Evolutionary conservation across 2,113 vertebrate species (phyloP).

Genomic region (Raja brachyura): DNA sequence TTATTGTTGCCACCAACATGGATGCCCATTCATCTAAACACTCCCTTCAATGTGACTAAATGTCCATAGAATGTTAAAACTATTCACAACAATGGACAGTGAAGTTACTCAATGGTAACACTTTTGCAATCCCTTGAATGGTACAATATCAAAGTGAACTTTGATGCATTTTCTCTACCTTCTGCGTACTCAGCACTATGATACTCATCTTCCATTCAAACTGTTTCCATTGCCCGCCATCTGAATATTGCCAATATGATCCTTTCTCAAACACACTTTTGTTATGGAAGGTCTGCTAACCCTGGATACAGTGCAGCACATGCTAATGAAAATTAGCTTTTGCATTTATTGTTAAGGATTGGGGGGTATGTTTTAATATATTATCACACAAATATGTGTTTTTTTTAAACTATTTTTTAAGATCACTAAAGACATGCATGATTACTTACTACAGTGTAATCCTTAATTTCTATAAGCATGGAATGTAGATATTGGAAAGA

Average conservation of each 20-base stretch:
- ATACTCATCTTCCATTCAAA: not conserved
- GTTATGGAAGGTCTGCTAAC: not conserved
- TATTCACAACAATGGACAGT: not conserved
- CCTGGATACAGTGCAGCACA: too few relatives aligned
- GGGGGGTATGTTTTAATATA: too few relatives aligned
- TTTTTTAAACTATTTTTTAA: too few relatives aligned
- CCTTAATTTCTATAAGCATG: too few relatives aligned
- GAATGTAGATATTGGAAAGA: too few relatives aligned
- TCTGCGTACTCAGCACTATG: not conserved
- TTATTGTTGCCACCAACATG: not conserved
- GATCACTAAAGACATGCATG: too few relatives aligned
- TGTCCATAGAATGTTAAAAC: not conserved
- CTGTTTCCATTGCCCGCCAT: not conserved
- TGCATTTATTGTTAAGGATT: too few relatives aligned
- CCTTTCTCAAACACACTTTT: not conserved
- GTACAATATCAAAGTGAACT: not conserved
- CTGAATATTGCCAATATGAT: not conserved
- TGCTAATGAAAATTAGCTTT: not conserved
- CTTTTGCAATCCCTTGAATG: not conserved
- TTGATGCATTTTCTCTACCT: not conserved
- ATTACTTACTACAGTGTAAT: too few relatives aligned
- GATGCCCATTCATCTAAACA: not conserved
- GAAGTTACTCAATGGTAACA: not conserved
- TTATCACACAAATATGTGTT: too few relatives aligned
- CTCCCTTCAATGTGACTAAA: not conserved